These are phyloP conservation scores for Isoperla grammatica DNA, from an alignment of 2,888 invertebrate species.

Conservation along the genomic window DNA sequence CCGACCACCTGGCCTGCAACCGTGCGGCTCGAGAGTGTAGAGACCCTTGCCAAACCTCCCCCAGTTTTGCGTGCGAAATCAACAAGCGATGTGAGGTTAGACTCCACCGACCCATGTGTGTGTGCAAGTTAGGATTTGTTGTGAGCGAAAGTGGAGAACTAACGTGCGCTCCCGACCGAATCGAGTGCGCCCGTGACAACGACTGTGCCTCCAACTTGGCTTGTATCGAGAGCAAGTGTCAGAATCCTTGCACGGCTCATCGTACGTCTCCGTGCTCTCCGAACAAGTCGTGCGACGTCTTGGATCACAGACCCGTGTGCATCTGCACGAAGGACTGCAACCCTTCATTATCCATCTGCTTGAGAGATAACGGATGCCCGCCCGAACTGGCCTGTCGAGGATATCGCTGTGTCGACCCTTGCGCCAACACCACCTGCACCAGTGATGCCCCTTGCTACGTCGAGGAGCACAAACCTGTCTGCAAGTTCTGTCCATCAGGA, in stretches of 20 bases:
- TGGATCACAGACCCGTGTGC: conserved; percentile 81
- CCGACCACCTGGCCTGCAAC: conserved; percentile 69
- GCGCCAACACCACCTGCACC: conserved; percentile 78
- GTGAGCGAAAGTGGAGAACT: conserved; percentile 83
- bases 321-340: conserved; percentile 83
- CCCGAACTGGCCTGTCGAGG: conserved; percentile 78
- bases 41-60: conserved; percentile 66
- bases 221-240: conserved; percentile 77
- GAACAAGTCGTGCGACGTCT: conserved; percentile 81
- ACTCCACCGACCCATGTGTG: conserved; percentile 77
- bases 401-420: conserved; percentile 87
- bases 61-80: conserved; percentile 62
- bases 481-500: conserved; percentile 94
- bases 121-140: conserved; percentile 83
- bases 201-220: conserved; percentile 81
- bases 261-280: conserved; percentile 61
- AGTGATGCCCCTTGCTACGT: conserved; percentile 84
- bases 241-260: conserved; percentile 71
- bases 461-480: conserved; percentile 90
- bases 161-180: conserved; percentile 75
- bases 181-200: conserved; percentile 68
- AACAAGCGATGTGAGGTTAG: conserved; percentile 87
- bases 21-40: conserved; percentile 63
- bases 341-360: conserved; percentile 79
- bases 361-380: conserved; percentile 85